Percentiles rank a stretch among this genome's conserved stretches.
phyloP scores from a whole-genome alignment of 2,888 invertebrate genomes.

The Eustalomyia histrio region DNA sequence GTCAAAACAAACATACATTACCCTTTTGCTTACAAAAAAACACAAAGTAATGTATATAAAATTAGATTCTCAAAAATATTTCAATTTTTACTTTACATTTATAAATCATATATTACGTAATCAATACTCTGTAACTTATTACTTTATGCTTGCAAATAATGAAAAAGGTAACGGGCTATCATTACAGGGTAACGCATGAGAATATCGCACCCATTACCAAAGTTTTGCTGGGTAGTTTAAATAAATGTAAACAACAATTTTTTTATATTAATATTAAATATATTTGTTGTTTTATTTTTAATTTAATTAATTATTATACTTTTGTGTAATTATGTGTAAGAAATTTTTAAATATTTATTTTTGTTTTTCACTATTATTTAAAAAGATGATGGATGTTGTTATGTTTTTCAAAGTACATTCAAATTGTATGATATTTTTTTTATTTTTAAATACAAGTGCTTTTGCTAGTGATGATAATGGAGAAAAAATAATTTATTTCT shows the following conservation, averaged over 20 bases:
- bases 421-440: conserved; percentile 30
- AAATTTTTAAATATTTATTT: conserved; percentile 47
- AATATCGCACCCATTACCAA: no score
- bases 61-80: no score
- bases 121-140: no score
- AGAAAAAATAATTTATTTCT: not conserved
- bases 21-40: no score
- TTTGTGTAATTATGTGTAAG: conserved; percentile 41
- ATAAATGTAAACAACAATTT: conserved; percentile 4
- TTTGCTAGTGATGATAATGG: conserved; percentile 22
- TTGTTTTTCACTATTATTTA: not conserved
- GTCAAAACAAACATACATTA: no score
- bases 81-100: no score
- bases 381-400: conserved; percentile 7
- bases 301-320: conserved; percentile 39
- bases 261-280: conserved; percentile 44
- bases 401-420: conserved; percentile 8
- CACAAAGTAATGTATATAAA: no score
- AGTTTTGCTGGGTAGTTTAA: not conserved
- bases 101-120: no score
- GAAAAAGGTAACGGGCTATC: no score
- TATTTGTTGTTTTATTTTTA: conserved; percentile 24
- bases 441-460: conserved; percentile 35
- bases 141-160: no score
- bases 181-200: no score